Evolutionary conservation across 1,140 invertebrate genomes (phyloP).

Genomic region (Hermatobates lingyangjiaoensis): DNA sequence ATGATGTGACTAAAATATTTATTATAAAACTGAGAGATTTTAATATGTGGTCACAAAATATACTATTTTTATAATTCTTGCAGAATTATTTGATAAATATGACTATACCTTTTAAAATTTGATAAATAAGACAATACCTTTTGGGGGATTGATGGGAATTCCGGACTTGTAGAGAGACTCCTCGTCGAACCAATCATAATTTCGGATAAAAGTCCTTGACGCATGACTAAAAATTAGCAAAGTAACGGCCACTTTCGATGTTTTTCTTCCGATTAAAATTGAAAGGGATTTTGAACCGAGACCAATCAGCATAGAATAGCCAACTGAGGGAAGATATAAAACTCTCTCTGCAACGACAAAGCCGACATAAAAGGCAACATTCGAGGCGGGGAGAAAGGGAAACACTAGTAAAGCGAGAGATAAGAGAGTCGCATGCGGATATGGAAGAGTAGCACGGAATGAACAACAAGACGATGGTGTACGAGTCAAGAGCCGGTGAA

Average conservation of each 20-base stretch:
- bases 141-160: slow-evolving; percentile 84
- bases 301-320: slow-evolving; percentile 75
- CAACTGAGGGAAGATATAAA: slow-evolving; percentile 87
- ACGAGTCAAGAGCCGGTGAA: slow-evolving; percentile 5
- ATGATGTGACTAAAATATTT: too few species aligned
- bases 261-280: slow-evolving; percentile 21
- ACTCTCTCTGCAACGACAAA: slow-evolving; percentile 93
- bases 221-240: slow-evolving; percentile 48
- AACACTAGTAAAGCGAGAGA: slow-evolving; percentile 55
- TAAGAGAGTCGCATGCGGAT: slow-evolving; percentile 9
- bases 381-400: slow-evolving; percentile 85
- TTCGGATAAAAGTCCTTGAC: slow-evolving; percentile 57
- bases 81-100: too few species aligned
- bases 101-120: too few species aligned
- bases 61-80: too few species aligned
- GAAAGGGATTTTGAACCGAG: slow-evolving; percentile 30
- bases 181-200: slow-evolving; percentile 80
- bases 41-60: too few species aligned
- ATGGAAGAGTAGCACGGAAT: slow-evolving; percentile 4
- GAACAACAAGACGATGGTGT: slow-evolving; percentile 22
- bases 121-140: slow-evolving; percentile 43
- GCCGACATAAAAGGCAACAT: slow-evolving; percentile 87
- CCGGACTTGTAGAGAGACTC: slow-evolving; percentile 84
- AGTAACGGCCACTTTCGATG: slow-evolving; percentile 20
- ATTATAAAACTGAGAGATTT: too few species aligned